Base-by-base conservation (phyloP, 2,888 invertebrate species). In the Ceramica pisi region DNA sequence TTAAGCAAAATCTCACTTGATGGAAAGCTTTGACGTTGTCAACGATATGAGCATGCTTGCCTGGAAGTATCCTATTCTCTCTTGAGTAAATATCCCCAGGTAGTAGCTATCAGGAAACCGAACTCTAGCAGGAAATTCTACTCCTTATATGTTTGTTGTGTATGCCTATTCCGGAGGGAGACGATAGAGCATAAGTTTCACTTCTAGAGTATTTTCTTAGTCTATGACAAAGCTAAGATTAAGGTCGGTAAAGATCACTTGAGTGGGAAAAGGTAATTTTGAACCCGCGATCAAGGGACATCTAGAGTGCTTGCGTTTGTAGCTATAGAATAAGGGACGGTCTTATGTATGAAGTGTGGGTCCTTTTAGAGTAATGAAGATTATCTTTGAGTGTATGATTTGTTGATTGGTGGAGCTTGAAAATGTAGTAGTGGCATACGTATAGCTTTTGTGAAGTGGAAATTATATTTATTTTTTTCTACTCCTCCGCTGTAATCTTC, bases 251-350 rank as follows among this genome's bases (percentile, higher is more conserved):
- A 64, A 75, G 71, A 65, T 38, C 62, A 67, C 68, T 71, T 69
- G 69, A 69, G 69, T 59, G 41, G 68, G 55, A 59, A 75, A 80
- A 80, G 68, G 71, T 83, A 75, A 83, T 83, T 83, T 75, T 75
- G 59, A 51, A 56, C 57, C 65, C 65, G 41, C 80, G 53, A 62
- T 68, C 50, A 63, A 66, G 70, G 50, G 69, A 66, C 56, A 31
- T 61, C 55, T 60, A n/a, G 62, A 68, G 72, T 69, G 50, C 51
- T 62, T 56, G 46, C 19, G 48, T 70, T 48, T 31, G 51, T 63
- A 59, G 46, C 57, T 48, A 56, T 38, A 21, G 23, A 53, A 69
- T 48, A 46, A 51, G 44, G 53, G 63, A 56, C 2, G 53, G 23
- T 48, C 41, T 19, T 55, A n/a, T n/a, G 12, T 38, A 55, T 38